These are phyloP conservation scores for Melanargia galathea DNA, from an alignment of 2,888 invertebrate species.

Conservation along the genomic window DNA sequence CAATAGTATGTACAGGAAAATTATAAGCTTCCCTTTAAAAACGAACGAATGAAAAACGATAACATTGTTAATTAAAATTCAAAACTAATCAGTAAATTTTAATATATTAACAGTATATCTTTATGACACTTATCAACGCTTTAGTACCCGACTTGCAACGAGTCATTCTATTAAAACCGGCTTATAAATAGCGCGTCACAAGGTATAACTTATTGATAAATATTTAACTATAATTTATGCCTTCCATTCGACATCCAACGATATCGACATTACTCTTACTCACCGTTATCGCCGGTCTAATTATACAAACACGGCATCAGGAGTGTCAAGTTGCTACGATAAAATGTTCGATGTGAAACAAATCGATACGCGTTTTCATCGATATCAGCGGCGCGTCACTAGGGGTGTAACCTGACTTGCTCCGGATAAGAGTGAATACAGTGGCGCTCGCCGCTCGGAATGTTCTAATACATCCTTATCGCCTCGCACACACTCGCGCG, in stretches of 20 bases:
- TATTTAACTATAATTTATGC: slow-evolving; percentile 35
- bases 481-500: slow-evolving; percentile 55
- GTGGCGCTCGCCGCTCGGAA: slow-evolving; percentile 72
- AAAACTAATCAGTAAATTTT: not conserved
- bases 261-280: slow-evolving; percentile 33
- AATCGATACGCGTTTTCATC: slow-evolving; percentile 41
- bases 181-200: slow-evolving; percentile 27
- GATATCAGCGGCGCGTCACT: slow-evolving; percentile 60
- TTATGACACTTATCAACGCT: slow-evolving; percentile 18
- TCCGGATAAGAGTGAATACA: slow-evolving; percentile 81
- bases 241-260: slow-evolving; percentile 28
- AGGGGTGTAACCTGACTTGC: slow-evolving; percentile 79
- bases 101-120: slow-evolving; percentile 11
- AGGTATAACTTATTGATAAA: slow-evolving; percentile 31
- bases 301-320: slow-evolving; percentile 35
- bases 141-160: slow-evolving; percentile 2
- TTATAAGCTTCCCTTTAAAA: not conserved
- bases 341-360: slow-evolving; percentile 33
- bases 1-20: too few relatives aligned
- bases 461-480: slow-evolving; percentile 82
- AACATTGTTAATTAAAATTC: slow-evolving; percentile 7
- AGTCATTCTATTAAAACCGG: slow-evolving; percentile 25
- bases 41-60: slow-evolving; percentile 4
- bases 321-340: slow-evolving; percentile 33
- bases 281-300: slow-evolving; percentile 36